Evolutionary conservation across 2,888 invertebrate species (phyloP).

Genomic region (Allolobophora icterica): DNA sequence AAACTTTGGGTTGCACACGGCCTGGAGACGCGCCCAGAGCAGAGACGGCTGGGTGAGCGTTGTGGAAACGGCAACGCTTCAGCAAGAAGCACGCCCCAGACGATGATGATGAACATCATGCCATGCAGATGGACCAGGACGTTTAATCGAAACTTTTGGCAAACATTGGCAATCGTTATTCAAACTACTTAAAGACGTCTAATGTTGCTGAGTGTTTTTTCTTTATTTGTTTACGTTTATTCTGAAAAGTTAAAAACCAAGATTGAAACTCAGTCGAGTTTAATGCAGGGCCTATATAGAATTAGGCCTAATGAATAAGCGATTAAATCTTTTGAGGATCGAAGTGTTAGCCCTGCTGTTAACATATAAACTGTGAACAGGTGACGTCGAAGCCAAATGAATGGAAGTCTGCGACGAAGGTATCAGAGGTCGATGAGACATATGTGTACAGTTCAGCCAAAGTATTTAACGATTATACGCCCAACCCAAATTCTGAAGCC

Average conservation of each 20-base stretch:
- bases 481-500: neutral
- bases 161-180: too few species aligned
- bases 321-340: neutral
- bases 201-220: too few species aligned
- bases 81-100: too few species aligned
- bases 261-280: neutral
- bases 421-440: neutral
- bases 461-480: neutral
- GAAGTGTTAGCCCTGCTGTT: neutral
- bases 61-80: too few species aligned
- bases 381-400: neutral
- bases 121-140: too few species aligned
- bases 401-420: neutral
- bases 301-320: neutral
- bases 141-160: too few species aligned
- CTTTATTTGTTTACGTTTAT: too few species aligned
- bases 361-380: neutral
- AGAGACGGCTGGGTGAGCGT: too few species aligned
- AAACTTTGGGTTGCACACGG: too few species aligned
- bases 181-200: too few species aligned
- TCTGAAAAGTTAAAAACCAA: neutral
- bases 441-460: neutral
- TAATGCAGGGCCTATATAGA: neutral
- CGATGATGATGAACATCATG: too few species aligned
- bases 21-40: too few species aligned